Conservation (phyloP, 2,888 invertebrate species). For the Muscina levida region DNA sequence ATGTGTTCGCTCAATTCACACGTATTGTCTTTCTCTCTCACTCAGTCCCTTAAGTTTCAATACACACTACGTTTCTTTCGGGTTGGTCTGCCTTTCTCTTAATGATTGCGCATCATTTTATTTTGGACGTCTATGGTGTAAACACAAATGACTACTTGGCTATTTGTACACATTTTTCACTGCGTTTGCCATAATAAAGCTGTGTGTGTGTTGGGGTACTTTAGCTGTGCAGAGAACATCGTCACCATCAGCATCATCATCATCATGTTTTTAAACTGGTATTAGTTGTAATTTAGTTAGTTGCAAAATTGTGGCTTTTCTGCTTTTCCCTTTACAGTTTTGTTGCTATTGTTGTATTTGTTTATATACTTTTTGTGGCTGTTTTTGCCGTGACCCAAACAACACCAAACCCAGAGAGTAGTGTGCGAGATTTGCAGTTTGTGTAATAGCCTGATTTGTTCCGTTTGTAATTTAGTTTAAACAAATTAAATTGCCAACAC, state of each 20-base stretch:
- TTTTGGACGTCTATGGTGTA: no score
- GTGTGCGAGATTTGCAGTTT: conserved; percentile 12
- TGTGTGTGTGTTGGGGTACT: no score
- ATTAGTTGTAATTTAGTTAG: conserved; percentile 54
- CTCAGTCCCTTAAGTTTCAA: no score
- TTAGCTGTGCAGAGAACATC: no score
- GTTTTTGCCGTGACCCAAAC: neutral
- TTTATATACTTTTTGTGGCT: conserved; percentile 33
- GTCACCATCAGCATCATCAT: conserved; percentile 1
- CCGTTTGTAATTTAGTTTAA: conserved; percentile 34
- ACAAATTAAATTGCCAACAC: conserved; percentile 29
- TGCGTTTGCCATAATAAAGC: no score
- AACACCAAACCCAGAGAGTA: conserved; percentile 7
- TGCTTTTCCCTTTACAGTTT: conserved; percentile 9
- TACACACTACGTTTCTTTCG: no score
- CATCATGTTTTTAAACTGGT: conserved; percentile 34
- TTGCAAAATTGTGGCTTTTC: conserved; percentile 48
- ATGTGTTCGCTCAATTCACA: no score
- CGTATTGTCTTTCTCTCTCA: no score
- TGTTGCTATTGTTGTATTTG: conserved; percentile 34
- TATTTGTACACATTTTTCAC: no score
- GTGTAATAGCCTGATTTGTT: conserved; percentile 21
- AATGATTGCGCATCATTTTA: no score
- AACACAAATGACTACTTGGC: no score
- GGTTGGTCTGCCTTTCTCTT: no score